Base-by-base conservation (phyloP, 37 sponge, comb jelly and placozoan genomes). In the Diacarnus erythraeanus region DNA sequence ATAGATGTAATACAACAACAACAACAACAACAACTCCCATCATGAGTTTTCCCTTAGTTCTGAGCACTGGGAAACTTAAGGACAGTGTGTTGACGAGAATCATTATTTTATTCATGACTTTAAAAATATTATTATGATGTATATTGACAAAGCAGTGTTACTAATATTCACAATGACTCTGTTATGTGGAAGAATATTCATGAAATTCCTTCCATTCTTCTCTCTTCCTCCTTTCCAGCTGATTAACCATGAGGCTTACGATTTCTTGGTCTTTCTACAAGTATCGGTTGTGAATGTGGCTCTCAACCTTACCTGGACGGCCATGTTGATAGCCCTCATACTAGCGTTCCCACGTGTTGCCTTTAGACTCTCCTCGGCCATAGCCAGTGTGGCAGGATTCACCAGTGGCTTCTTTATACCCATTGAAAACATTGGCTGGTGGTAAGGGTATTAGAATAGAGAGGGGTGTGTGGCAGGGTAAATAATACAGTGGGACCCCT, bases 361-460 rank as follows among this genome's bases (percentile, higher is more conserved):
- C 33, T 58, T 80, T 41, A 56, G 92, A 2, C 43, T 96, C 9
- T 96, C 97, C 1, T 91, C 97, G 0, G 59, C 89, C 40, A 54
- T 93, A 18, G 59, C 94, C 15, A 72, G 82, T 39, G 84, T 92
- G 0, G 83, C 87, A 38, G 97, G 97, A 20, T 96, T 96, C 79
- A 89, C 92, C 39, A 87, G 94, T 74, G 97, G 97, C 9, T 96
- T 96, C 84, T 93, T 96, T 65, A 73, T 93, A 6, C 94, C 94
- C 35, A 56, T 72, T 17, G 57, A 71, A 0, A 64, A 59, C 3
- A 85, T 93, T 74, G 73, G 69, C 25, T 70, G 70, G 65, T 79
- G 64, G 88, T 91, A 88, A 73, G 85, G 54, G 12, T 80, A 35
- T 22, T n/a, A n/a, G n/a, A n/a, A n/a, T n/a, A n/a, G n/a, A n/a